Base-by-base conservation (phyloP, 2,888 invertebrate species). In the Phengaris alcon region DNA sequence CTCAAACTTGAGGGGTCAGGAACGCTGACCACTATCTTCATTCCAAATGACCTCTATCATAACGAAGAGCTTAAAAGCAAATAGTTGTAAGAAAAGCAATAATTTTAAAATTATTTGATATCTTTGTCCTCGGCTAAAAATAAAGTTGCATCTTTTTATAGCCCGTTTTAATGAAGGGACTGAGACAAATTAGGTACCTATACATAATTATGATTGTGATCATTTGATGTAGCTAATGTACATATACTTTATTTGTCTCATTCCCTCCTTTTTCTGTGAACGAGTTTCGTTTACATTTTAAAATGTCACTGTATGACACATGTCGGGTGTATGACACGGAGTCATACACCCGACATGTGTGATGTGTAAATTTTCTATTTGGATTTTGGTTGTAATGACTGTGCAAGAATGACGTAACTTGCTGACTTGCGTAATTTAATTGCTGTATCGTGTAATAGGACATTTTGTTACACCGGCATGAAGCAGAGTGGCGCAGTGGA, bases 401-500 rank as follows among this genome's bases (percentile, higher is more conserved):
- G 22, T 59, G 22, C 22, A 59, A 59, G 15, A 59, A 59, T 59
- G 22, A 9, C 15, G 59, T 59, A 8, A 59, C 4, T 59, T 22
- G 22, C 22, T 59, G 59, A 59, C 59, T 59, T 9, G 22, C 59
- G 22, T 57, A 57, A 57, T 8, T 52, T 55, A 12, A n/a, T 57
- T 9, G 57, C 15, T 9, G 8, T 57, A 57, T 35, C 35, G 2
- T 57, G 4, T 59, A 3, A 9, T 59, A 1, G 8, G 22, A 57
- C 3, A 57, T 57, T 57, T 57, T 15, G 15, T 15, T 8, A 15
- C 0, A 3, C 15, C 8, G 2, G 2, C 15, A 57, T 2, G 52
- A 52, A 95, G 96, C 95, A 96, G 95, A 96, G 95, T 96, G 95
- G 96, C 96, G 96, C 96, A 96, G 96, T 95, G 95, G 96, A 96